These are phyloP conservation scores for Poeciliopsis turneri DNA, from an alignment of 2,797 vertebrate genomes.

Conservation along the genomic window DNA sequence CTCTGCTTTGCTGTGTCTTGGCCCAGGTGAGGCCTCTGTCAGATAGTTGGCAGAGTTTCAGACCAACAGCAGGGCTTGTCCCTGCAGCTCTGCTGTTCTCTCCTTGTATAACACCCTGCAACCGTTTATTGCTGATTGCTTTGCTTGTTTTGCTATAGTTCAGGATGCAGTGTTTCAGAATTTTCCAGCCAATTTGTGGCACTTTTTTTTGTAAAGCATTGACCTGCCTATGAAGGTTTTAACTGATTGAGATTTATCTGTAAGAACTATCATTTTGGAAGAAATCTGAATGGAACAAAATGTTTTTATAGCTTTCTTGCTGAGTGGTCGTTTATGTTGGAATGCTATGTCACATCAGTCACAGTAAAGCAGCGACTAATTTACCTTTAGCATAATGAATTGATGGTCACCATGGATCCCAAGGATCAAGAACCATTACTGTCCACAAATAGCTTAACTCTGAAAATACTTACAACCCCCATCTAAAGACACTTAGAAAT, in stretches of 20 bases:
- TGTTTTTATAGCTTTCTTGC: not conserved
- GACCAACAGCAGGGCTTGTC: constrained; percentile 55
- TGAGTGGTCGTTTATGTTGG: not conserved
- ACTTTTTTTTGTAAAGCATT: not conserved
- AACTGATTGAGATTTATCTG: not conserved
- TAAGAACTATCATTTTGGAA: not conserved
- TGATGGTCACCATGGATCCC: not conserved
- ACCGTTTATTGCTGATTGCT: constrained; percentile 8
- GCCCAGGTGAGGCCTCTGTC: constrained; percentile 72
- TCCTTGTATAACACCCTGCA: constrained; percentile 48
- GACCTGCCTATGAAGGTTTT: not conserved
- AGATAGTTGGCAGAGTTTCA: constrained; percentile 63
- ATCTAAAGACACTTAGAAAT: not conserved
- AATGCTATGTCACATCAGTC: not conserved
- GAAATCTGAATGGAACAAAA: not conserved
- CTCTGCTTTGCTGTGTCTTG: constrained; percentile 41
- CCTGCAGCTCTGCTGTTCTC: constrained; percentile 57
- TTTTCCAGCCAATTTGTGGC: not conserved
- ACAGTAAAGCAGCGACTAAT: not conserved
- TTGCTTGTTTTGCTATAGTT: constrained; percentile 1
- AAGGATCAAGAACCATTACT: not conserved
- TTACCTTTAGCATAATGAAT: not conserved
- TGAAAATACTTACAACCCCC: not conserved
- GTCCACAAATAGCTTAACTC: not conserved
- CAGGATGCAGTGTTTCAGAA: not conserved